Base-by-base conservation (phyloP, 1,140 invertebrate species). In the Anastatus disparis region DNA sequence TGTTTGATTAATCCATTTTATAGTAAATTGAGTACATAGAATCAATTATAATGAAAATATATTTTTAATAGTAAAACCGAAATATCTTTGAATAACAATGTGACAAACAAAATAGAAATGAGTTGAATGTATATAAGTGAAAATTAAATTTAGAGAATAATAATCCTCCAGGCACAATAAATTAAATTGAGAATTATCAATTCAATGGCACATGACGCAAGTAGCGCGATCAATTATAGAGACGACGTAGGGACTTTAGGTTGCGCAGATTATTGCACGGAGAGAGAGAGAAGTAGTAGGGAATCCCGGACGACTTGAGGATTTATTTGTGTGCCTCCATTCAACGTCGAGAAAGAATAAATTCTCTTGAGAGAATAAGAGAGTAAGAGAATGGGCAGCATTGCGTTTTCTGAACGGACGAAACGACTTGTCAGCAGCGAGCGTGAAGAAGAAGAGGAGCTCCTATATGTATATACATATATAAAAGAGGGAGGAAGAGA, bases 341-440 rank as follows among this genome's bases (percentile, higher is more conserved):
- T 63, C 17, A 40, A 44, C n/a, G 27, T 13, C 31, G 40, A 71
- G 50, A 52, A 42, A 24, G 40, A 52, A 63, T 63, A 44, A 61
- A 62, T 62, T 62, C 42, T 38, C 26, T 15, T 35, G 46, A 55
- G 10, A 46, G 17, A 56, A 24, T 52, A 27, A 71, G 40, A 70
- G 3, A 58, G 70, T 12, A 40, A 29, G 31, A 64, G 65, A 72
- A 38, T 63, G 40, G 62, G 61, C 24, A 24, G 58, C 3, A n/a
- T 40, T 15, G 55, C 12, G 59, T 53, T 35, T 65, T 65, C 20
- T 26, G 42, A 20, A 35, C 53, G 48, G 67, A 75, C 52, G 58
- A 71, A 58, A 67, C 48, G 55, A 67, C 65, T 74, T 72, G 66
- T 67, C 70, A 58, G 50, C 71, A 55, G 22, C 44, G 40, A 46